Evolutionary conservation across 2,797 vertebrate species (phyloP), one percentile per base, ranked within the genome.

Genomic region (Acanthurus lineatus): DNA sequence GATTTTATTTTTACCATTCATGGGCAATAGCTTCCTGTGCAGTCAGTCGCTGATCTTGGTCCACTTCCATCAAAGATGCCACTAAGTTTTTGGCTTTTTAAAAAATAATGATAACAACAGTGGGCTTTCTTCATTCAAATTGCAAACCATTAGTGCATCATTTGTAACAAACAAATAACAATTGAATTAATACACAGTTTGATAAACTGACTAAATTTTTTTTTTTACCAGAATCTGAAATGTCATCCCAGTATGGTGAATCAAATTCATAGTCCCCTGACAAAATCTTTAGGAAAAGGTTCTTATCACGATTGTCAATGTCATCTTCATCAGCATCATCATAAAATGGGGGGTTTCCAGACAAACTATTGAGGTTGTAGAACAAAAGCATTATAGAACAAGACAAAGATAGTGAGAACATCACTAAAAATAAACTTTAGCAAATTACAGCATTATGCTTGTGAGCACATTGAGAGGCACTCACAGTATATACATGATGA

Each of bases 401-500:
- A 25, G 11, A 40, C 16, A 35, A 25, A 4, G 9, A 8, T 79
- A 52, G 25, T 28, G 7, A 19, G 56, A 14, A 69, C 76, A 2
- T 47, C 16, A 59, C 1, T n/a, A 7, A 65, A 65, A 35, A 35
- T 35, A 35, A 5, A 35, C 7, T 12, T 69, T 2, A 51, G 9
- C 40, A 25, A 22, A 28, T 4, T 0, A 9, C 3, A 17, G n/a
- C 6, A 22, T 9, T 12, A 2, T 16, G 16, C n/a, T 10, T 20
- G 10, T 53, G 11, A 65, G 49, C 10, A 62, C 19, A 42, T 49
- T 45, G 20, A 5, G 53, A 47, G 16, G 12, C 44, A 95, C 98
- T 96, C 92, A 99, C 98, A 99, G 96, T 92, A 99, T 99, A 87
- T 99, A 99, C 97, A 99, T 99, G 95, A 99, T 99, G 93, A 99